These are phyloP conservation scores for Sthenelais limicola DNA, from an alignment of 2,888 invertebrate species.

Conservation along the genomic window DNA sequence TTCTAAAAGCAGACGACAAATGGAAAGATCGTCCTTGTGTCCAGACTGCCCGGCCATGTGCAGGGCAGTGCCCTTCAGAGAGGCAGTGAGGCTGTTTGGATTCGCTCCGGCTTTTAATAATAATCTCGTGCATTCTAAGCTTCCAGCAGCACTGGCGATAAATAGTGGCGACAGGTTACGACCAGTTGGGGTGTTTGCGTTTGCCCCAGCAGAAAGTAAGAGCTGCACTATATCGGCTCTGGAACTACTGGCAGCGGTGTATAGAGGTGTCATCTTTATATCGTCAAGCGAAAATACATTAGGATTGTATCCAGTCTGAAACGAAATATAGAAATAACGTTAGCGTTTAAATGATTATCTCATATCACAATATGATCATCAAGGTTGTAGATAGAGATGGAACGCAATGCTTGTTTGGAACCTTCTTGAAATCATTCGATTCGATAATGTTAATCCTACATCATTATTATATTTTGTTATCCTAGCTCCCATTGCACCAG, in stretches of 20 bases:
- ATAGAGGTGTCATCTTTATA: neutral
- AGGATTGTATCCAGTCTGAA: conserved; percentile 18
- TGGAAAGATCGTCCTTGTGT: neutral
- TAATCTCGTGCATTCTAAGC: neutral
- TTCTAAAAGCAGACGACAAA: neutral
- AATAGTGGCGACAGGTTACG: conserved; percentile 8
- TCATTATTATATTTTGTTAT: no score
- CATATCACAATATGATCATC: no score
- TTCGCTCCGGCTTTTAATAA: conserved; percentile 10
- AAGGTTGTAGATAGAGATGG: no score
- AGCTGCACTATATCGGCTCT: conserved; percentile 2
- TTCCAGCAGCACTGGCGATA: neutral
- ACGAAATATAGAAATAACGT: neutral
- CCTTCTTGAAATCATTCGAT: no score
- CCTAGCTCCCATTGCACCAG: no score
- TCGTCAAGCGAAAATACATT: neutral
- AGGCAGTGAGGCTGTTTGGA: neutral
- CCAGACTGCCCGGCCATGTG: neutral
- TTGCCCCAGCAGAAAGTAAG: neutral
- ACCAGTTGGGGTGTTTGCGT: neutral
- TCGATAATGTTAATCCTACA: no score
- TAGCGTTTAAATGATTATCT: no score
- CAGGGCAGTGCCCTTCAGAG: conserved; percentile 1
- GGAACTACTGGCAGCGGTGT: neutral
- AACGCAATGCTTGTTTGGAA: no score